Conservation (phyloP, 1,140 invertebrate genomes). For the Pygmarrhopalites habei region DNA sequence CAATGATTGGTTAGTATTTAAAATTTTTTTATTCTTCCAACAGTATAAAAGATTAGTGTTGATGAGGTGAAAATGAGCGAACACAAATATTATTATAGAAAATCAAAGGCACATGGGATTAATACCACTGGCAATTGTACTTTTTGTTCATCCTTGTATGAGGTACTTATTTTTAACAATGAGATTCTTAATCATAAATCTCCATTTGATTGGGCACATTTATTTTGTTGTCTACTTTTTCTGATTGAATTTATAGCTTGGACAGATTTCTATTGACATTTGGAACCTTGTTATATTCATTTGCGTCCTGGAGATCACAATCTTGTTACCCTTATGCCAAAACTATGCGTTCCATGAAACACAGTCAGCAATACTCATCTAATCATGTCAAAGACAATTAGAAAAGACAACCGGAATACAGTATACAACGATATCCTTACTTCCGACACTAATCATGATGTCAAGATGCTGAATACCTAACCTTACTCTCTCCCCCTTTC, state of each 20-base stretch:
- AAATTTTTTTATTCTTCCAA: too few relatives aligned
- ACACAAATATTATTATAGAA: too few relatives aligned
- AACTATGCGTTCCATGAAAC: slow-evolving; percentile 23
- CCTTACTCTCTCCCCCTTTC: too few relatives aligned
- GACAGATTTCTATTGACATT: slow-evolving; percentile 23
- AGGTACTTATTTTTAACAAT: slow-evolving; percentile 16
- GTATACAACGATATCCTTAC: too few relatives aligned
- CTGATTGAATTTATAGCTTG: slow-evolving; percentile 20
- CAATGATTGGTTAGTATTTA: too few relatives aligned
- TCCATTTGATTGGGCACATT: neutral
- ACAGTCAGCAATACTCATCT: too few relatives aligned
- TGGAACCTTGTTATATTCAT: slow-evolving; percentile 13
- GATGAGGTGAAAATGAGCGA: too few relatives aligned
- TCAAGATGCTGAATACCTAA: too few relatives aligned
- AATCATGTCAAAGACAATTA: too few relatives aligned
- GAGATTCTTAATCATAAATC: neutral
- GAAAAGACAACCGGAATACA: too few relatives aligned
- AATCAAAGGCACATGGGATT: slow-evolving; percentile 36
- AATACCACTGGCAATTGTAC: slow-evolving; percentile 23
- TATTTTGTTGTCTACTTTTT: neutral
- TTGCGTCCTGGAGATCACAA: slow-evolving; percentile 15
- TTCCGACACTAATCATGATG: too few relatives aligned
- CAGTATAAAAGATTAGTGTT: too few relatives aligned
- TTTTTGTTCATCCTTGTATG: slow-evolving; percentile 22
- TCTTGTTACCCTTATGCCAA: slow-evolving; percentile 23